Conservation (phyloP, 1,140 invertebrate genomes). For the Temnothorax curvispinosus region DNA sequence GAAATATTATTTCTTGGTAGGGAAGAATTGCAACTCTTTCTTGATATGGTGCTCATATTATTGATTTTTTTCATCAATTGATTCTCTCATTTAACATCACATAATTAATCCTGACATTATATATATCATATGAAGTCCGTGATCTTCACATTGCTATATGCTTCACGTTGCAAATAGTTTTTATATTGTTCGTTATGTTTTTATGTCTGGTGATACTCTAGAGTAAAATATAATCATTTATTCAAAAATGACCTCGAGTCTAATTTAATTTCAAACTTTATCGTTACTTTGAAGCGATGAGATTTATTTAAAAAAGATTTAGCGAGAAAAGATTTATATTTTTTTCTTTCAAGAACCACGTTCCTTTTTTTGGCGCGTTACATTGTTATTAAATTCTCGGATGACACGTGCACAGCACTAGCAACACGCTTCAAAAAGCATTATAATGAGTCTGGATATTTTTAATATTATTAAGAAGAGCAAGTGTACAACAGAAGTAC, state of each 20-base stretch:
- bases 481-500: neutral
- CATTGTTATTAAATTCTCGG: conserved; percentile 11
- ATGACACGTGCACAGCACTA: neutral
- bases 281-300: neutral
- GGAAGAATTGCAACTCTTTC: neutral
- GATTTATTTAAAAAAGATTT: no score
- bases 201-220: neutral
- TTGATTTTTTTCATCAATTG: neutral
- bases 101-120: neutral
- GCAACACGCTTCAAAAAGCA: neutral
- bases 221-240: neutral
- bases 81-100: neutral
- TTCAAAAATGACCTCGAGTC: neutral
- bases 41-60: neutral
- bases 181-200: neutral
- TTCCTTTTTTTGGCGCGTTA: neutral
- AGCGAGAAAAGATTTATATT: neutral
- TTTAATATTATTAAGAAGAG: neutral
- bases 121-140: neutral
- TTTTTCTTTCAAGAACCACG: neutral
- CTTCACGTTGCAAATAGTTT: neutral
- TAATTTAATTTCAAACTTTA: neutral
- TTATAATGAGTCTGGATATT: conserved; percentile 5
- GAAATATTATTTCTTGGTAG: neutral
- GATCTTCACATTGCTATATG: neutral